Evolutionary conservation across 1,140 invertebrate genomes (phyloP).

Genomic region (Leucophenga varia): DNA sequence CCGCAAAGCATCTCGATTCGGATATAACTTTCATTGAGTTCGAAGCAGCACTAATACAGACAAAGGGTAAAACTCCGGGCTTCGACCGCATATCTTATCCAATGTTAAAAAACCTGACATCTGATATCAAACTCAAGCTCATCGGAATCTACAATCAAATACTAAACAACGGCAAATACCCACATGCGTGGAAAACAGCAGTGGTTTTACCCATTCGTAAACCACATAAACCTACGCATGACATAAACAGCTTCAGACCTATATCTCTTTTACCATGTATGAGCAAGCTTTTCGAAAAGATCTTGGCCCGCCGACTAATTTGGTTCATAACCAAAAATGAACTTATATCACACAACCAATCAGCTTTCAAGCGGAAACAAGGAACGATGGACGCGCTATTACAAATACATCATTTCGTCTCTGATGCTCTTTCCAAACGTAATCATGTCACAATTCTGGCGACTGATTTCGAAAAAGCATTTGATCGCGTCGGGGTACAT

Average conservation of each 20-base stretch:
- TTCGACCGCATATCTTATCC: slow-evolving; percentile 10
- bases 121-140: neutral
- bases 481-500: slow-evolving; percentile 13
- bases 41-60: slow-evolving; percentile 1
- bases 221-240: slow-evolving; percentile 4
- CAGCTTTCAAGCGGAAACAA: slow-evolving; percentile 16
- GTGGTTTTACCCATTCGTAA: neutral
- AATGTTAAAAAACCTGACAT: slow-evolving; percentile 8
- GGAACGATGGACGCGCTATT: slow-evolving; percentile 15
- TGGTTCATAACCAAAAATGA: slow-evolving; percentile 13
- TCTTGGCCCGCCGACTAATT: slow-evolving; percentile 10
- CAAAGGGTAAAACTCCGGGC: slow-evolving; percentile 9
- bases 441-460: slow-evolving; percentile 12
- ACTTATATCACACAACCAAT: slow-evolving; percentile 11
- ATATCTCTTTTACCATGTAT: slow-evolving; percentile 17
- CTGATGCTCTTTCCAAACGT: slow-evolving; percentile 7
- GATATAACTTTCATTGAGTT: slow-evolving; percentile 2
- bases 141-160: neutral
- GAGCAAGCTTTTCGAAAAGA: slow-evolving; percentile 18
- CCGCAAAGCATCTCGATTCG: neutral
- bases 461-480: slow-evolving; percentile 16
- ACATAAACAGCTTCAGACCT: slow-evolving; percentile 10
- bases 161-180: neutral
- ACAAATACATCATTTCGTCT: slow-evolving; percentile 13
- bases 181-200: slow-evolving; percentile 1